These are phyloP conservation scores for Odontamblyopus lacepedii DNA, from an alignment of 2,797 vertebrate genomes.

Conservation along the genomic window DNA sequence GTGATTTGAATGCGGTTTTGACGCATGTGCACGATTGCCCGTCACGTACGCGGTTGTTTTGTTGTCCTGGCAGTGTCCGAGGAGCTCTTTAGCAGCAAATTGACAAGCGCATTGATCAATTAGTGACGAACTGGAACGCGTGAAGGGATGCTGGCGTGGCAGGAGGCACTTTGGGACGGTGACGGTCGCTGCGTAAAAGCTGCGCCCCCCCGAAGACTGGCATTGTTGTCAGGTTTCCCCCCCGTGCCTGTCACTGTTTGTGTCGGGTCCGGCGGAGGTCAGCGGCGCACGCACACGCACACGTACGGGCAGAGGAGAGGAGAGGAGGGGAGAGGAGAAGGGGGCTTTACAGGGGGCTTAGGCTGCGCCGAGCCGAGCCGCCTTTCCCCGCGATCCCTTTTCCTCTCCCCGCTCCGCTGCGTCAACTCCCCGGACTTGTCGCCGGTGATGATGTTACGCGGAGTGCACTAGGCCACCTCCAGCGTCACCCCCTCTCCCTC, in stretches of 20 bases:
- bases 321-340: no score
- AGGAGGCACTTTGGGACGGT: background rate
- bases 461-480: slow-evolving; percentile 29
- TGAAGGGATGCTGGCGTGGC: background rate
- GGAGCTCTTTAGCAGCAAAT: background rate
- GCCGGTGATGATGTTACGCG: background rate
- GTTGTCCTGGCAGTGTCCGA: background rate
- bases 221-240: background rate
- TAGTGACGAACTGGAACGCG: background rate
- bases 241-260: background rate
- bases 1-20: background rate
- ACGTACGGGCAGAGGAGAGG: no score
- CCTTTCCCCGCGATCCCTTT: no score
- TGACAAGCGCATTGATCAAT: slow-evolving; percentile 10
- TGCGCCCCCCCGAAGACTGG: background rate
- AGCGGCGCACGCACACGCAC: no score
- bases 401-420: no score
- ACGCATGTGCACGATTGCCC: background rate
- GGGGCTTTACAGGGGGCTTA: no score
- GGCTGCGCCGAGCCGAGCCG: no score
- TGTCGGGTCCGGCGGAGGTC: background rate
- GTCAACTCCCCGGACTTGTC: slow-evolving; percentile 1
- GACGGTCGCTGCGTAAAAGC: background rate
- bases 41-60: background rate
- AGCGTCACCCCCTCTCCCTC: background rate